Conservation (phyloP, 2,797 vertebrate genomes). For the Melanotaenia trifasciata region DNA sequence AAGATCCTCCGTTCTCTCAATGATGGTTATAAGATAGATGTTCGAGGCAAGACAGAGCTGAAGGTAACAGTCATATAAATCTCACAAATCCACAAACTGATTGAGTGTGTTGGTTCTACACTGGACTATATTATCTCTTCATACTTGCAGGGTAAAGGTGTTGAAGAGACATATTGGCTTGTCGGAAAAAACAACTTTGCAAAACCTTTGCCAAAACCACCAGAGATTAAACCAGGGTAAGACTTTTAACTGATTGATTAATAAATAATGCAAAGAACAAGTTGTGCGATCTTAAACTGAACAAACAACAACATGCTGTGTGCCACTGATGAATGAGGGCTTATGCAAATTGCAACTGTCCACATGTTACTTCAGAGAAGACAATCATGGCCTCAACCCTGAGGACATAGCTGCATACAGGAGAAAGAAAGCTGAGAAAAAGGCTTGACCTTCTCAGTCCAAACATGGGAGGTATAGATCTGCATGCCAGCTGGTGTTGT, state of each 20-base stretch:
- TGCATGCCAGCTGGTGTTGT: conserved; percentile 64
- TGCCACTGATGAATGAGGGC: conserved; percentile 14
- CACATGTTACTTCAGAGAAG: conserved; percentile 77
- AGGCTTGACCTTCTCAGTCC: conserved; percentile 76
- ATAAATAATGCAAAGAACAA: background rate
- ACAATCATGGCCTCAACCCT: conserved; percentile 87
- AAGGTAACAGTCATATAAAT: conserved; percentile 74
- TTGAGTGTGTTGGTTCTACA: background rate
- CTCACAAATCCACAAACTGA: background rate
- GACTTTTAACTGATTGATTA: conserved; percentile 19
- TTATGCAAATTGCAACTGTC: conserved; percentile 43
- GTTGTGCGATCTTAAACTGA: background rate
- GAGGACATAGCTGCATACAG: conserved; percentile 87
- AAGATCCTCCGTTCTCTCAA: conserved; percentile 85
- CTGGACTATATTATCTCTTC: background rate
- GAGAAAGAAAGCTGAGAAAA: conserved; percentile 89
- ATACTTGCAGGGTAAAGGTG: conserved; percentile 84
- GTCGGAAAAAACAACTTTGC: conserved; percentile 84
- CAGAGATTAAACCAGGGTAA: conserved; percentile 87
- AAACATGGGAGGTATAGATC: conserved; percentile 82
- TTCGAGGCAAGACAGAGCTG: conserved; percentile 85
- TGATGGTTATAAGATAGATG: conserved; percentile 85
- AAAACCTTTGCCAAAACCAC: conserved; percentile 87
- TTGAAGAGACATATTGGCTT: conserved; percentile 89
- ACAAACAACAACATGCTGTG: background rate